Base-by-base conservation (phyloP, 2,888 invertebrate genomes). In the Crocallis elinguaria region DNA sequence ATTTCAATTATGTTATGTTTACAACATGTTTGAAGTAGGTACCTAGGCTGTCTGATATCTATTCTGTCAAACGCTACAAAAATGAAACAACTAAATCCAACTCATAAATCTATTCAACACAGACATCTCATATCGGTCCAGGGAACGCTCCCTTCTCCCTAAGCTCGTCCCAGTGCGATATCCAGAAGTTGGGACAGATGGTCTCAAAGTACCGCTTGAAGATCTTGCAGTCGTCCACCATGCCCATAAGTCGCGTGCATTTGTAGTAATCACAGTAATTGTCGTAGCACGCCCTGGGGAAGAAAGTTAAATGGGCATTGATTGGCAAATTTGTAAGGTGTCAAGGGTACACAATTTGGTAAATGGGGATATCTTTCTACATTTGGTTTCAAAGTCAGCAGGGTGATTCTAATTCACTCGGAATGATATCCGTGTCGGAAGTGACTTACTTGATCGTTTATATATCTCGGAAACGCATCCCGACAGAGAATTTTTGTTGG, bases 201-300 rank as follows among this genome's bases (percentile, higher is more conserved):
- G 91, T 90, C 66, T 90, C 84, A 64, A 84, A 91, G 72, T 90
- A 90, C 1, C 85, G 75, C 66, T 90, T 90, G 81, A 91, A 90
- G 53, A 91, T 82, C 64, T 77, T 82, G 72, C 91, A 91, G 63
- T 88, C 89, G 49, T 85, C 85, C n/a, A 74, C 81, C 2, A 77
- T 75, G 8, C 89, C 89, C 12, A 90, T 67, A 41, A 90, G 69
- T 1, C 91, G 81, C 38, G 57, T 75, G 67, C 91, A 91, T 49
- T 74, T 84, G 71, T 84, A 75, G 64, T 66, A 91, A 64, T 91
- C 90, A 64, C 89, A 90, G 67, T 90, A 91, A 62, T 85, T 89
- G 61, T 86, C 85, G 66, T 82, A 90, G 55, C 91, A 91, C 7
- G 91, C 90, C 58, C 90, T 91, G 74, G 1, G 57, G 32, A 16